These are phyloP conservation scores for Drosophila robusta DNA, from an alignment of 2,888 invertebrate species.

Conservation along the genomic window DNA sequence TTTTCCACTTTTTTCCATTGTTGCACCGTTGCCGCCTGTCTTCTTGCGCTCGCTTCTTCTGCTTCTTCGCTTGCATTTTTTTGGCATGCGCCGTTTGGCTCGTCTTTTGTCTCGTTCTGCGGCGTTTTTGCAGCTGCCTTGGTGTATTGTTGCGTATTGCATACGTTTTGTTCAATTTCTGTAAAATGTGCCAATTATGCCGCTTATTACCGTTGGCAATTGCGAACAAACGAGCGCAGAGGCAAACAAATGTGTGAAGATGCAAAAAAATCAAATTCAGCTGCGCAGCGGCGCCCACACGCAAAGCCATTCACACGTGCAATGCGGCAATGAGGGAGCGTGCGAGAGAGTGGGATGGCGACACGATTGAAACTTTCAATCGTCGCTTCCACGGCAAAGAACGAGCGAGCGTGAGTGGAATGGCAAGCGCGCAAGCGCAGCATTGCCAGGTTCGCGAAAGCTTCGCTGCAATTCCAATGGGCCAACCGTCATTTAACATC, in stretches of 20 bases:
- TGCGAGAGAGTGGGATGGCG: no score
- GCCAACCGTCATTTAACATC: not conserved
- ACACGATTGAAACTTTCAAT: no score
- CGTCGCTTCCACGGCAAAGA: no score
- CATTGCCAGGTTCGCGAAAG: conserved; percentile 11
- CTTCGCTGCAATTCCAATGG: not conserved
- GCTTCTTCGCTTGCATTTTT: conserved; percentile 9
- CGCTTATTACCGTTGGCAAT: conserved; percentile 49
- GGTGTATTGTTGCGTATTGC: conserved; percentile 40
- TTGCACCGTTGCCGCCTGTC: conserved; percentile 29
- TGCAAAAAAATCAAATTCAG: conserved; percentile 14
- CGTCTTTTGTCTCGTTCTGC: conserved; percentile 2
- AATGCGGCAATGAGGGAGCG: not conserved
- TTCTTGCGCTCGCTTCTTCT: conserved; percentile 15
- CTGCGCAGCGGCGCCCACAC: conserved; percentile 12
- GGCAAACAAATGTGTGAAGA: not conserved
- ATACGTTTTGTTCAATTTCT: conserved; percentile 35
- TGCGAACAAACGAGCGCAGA: conserved; percentile 26
- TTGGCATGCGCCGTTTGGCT: conserved; percentile 20
- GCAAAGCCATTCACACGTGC: not conserved
- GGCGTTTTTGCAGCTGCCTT: conserved; percentile 5
- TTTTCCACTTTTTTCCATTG: conserved; percentile 61
- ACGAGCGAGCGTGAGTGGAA: not conserved
- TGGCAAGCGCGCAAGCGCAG: not conserved
- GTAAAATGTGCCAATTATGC: conserved; percentile 65